phyloP scores from a whole-genome alignment of 1,140 invertebrate genomes.

The Vanessa atalanta region DNA sequence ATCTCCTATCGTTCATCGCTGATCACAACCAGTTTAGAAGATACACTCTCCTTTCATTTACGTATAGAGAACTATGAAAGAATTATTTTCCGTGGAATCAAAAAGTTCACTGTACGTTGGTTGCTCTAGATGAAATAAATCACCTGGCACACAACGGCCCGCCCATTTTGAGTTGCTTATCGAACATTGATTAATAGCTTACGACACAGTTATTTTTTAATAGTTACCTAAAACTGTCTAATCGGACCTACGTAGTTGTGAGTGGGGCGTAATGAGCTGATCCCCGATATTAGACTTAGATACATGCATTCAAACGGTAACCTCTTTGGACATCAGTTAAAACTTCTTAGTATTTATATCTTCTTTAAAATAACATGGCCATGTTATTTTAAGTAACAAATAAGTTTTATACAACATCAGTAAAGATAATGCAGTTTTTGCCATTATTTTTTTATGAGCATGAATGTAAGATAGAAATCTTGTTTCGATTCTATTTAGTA shows the following conservation, averaged over 20 bases:
- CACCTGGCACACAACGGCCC: slow-evolving; percentile 65
- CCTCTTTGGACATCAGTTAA: no score
- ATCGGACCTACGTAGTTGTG: slow-evolving; percentile 37
- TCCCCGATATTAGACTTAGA: slow-evolving; percentile 11
- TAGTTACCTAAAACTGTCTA: slow-evolving; percentile 66
- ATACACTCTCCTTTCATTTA: slow-evolving; percentile 16
- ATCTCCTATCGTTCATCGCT: slow-evolving; percentile 38
- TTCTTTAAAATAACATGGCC: no score
- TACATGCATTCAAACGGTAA: no score
- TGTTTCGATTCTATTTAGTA: no score
- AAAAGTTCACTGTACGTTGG: slow-evolving; percentile 41
- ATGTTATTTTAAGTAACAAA: no score
- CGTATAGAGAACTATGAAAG: slow-evolving; percentile 13
- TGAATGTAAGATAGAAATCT: no score
- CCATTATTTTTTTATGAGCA: no score
- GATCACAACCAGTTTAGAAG: slow-evolving; percentile 31
- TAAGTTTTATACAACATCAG: no score
- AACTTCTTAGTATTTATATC: no score
- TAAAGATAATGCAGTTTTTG: no score
- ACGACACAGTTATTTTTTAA: slow-evolving; percentile 72
- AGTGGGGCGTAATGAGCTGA: slow-evolving; percentile 25
- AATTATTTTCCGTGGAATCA: slow-evolving; percentile 13
- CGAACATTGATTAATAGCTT: slow-evolving; percentile 77
- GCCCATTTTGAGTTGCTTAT: slow-evolving; percentile 71
- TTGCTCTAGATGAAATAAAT: slow-evolving; percentile 52